A percentile compares a stretch with the other conserved stretches of the same genome.
phyloP scores from a whole-genome alignment of 1,140 invertebrate genomes.

The Drosophila erecta region DNA sequence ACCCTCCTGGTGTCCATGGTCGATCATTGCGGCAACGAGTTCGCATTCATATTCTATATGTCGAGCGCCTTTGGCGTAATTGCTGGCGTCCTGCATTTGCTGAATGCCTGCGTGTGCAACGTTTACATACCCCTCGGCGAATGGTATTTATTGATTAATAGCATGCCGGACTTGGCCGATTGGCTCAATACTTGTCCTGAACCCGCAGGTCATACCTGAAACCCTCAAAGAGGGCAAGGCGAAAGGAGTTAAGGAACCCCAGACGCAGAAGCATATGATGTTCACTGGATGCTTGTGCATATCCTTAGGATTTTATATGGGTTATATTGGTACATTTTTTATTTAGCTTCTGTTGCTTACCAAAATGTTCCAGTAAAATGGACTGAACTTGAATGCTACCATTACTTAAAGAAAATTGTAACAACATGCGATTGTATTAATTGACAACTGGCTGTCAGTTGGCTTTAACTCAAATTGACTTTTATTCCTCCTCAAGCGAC shows the following conservation, averaged over 20 bases:
- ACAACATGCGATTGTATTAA: slow-evolving; percentile 17
- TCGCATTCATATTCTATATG: slow-evolving; percentile 29
- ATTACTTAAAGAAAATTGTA: not conserved
- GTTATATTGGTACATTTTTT: not conserved
- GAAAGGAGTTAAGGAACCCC: not conserved
- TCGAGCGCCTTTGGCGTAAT: slow-evolving; percentile 27
- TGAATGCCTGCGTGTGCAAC: slow-evolving; percentile 57
- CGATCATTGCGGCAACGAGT: slow-evolving; percentile 52
- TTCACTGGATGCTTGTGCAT: not conserved
- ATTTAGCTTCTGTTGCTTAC: too few relatives aligned
- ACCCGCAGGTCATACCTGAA: slow-evolving; percentile 7
- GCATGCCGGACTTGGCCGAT: not conserved
- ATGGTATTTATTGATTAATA: slow-evolving; percentile 45
- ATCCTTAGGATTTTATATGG: not conserved
- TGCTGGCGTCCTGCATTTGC: slow-evolving; percentile 56
- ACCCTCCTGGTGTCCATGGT: slow-evolving; percentile 42
- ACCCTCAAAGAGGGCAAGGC: slow-evolving; percentile 12
- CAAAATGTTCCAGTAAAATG: too few relatives aligned
- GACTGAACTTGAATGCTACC: too few relatives aligned
- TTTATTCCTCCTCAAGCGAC: slow-evolving; percentile 12
- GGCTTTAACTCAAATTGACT: slow-evolving; percentile 10
- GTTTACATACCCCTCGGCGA: slow-evolving; percentile 45
- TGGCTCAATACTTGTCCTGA: not conserved
- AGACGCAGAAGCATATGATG: not conserved
- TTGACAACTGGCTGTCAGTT: slow-evolving; percentile 5